A percentile compares a stretch with the other conserved stretches of the same genome.
These are phyloP conservation scores for Dendrocincla tyrannina DNA, from an alignment of 2,797 vertebrate genomes.

Conservation along the genomic window DNA sequence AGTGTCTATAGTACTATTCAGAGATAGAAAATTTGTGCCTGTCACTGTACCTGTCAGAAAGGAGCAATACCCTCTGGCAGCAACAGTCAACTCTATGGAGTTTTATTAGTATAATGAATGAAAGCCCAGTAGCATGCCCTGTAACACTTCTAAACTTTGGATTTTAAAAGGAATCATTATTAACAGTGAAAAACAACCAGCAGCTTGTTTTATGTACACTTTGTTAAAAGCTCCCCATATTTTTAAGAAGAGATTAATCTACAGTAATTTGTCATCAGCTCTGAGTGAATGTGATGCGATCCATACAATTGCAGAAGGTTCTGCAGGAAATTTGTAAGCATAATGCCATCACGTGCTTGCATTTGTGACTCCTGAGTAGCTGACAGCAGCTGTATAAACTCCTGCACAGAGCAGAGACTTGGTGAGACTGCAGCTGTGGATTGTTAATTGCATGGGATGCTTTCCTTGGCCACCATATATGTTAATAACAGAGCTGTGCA, in stretches of 20 bases:
- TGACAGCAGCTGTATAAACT: constrained; percentile 45
- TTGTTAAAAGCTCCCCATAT: constrained; percentile 45
- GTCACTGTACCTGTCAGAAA: constrained; percentile 76
- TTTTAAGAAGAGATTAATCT: constrained; percentile 44
- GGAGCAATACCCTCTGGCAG: constrained; percentile 75
- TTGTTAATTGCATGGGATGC: not conserved
- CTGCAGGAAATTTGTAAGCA: constrained; percentile 32
- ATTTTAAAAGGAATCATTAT: constrained; percentile 82
- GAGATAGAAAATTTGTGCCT: constrained; percentile 77
- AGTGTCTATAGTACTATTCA: constrained; percentile 80
- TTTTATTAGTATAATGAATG: constrained; percentile 87
- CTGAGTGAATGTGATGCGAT: constrained; percentile 5
- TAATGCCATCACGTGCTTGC: constrained; percentile 28
- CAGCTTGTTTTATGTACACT: constrained; percentile 48
- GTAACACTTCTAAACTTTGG: constrained; percentile 81
- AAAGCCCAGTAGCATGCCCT: constrained; percentile 82
- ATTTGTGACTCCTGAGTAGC: constrained; percentile 18
- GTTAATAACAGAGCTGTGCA: not conserved
- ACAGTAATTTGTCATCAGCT: constrained; percentile 43
- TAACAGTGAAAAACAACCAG: constrained; percentile 81
- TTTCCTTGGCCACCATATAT: constrained; percentile 16
- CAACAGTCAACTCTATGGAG: constrained; percentile 77
- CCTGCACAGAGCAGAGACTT: not conserved
- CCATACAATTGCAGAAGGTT: constrained; percentile 1
- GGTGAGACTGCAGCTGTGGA: constrained; percentile 16